phyloP scores from a whole-genome alignment of 2,113 vertebrate species.

The Arenaria interpres region DNA sequence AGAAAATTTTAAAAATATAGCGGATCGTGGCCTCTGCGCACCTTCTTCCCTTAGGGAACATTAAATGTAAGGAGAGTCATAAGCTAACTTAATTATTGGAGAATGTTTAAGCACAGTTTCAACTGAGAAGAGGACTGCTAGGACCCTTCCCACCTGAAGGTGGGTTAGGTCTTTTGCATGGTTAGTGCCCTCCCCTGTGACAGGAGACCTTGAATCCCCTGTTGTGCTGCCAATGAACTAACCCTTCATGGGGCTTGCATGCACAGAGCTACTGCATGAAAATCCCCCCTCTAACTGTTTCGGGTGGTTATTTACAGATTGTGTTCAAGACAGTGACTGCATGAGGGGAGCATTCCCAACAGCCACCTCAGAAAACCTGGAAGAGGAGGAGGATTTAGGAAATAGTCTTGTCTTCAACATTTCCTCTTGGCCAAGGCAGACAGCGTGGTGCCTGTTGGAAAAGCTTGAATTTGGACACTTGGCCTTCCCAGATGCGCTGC shows the following conservation, averaged over 20 bases:
- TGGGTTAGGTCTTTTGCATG: background rate
- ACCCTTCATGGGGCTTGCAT: background rate
- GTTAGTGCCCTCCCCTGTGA: background rate
- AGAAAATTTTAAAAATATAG: background rate
- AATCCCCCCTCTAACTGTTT: background rate
- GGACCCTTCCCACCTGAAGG: background rate
- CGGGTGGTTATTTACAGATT: background rate
- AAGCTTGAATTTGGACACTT: background rate
- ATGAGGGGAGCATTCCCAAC: background rate
- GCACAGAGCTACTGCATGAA: background rate
- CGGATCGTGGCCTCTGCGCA: background rate
- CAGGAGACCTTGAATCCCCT: background rate
- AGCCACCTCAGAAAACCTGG: background rate
- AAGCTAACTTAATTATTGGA: background rate
- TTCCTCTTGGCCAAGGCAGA: background rate
- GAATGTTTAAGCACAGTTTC: background rate
- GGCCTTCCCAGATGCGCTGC: rapidly evolving
- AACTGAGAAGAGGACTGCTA: background rate
- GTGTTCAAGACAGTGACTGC: background rate
- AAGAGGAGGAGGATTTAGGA: background rate
- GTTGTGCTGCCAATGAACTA: background rate
- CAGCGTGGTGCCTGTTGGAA: background rate
- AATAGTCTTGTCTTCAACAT: background rate
- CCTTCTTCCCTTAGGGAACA: background rate
- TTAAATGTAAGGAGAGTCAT: background rate